Conservation (phyloP, 1,140 invertebrate species). For the Parasteatoda tepidariorum region DNA sequence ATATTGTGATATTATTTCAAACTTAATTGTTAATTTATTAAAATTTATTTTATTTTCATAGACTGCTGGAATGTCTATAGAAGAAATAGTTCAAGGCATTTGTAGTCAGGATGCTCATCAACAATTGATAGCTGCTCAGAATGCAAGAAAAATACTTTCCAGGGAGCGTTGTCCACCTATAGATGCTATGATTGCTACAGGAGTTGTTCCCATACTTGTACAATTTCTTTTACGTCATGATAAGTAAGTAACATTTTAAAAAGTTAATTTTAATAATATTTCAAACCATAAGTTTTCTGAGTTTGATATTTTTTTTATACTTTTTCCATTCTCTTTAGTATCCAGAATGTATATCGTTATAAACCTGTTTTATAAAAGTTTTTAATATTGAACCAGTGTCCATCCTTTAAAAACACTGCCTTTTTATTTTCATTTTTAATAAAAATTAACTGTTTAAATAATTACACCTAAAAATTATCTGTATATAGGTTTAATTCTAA, state of each 20-base stretch:
- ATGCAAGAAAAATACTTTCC: conserved; percentile 94
- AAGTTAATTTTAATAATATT: neutral
- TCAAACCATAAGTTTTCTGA: neutral
- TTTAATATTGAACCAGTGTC: neutral
- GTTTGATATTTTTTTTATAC: neutral
- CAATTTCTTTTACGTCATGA: conserved; percentile 86
- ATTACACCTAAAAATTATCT: neutral
- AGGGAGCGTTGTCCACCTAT: conserved; percentile 98
- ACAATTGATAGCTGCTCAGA: no score
- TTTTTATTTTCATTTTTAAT: no score
- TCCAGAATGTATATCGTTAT: neutral
- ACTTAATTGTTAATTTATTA: no score
- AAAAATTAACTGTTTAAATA: no score
- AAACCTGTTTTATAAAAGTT: neutral
- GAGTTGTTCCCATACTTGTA: conserved; percentile 93
- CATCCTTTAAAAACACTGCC: no score
- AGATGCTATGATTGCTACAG: conserved; percentile 90
- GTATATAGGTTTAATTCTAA: no score
- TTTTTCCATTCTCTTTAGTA: neutral
- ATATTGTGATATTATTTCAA: no score
- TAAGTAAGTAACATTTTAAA: no score
- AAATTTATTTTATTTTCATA: no score
- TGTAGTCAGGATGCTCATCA: conserved; percentile 82
- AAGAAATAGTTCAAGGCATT: no score
- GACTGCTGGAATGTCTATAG: no score